These are phyloP conservation scores for Nansenia antarctica DNA, from an alignment of 2,113 vertebrate genomes.

Conservation along the genomic window DNA sequence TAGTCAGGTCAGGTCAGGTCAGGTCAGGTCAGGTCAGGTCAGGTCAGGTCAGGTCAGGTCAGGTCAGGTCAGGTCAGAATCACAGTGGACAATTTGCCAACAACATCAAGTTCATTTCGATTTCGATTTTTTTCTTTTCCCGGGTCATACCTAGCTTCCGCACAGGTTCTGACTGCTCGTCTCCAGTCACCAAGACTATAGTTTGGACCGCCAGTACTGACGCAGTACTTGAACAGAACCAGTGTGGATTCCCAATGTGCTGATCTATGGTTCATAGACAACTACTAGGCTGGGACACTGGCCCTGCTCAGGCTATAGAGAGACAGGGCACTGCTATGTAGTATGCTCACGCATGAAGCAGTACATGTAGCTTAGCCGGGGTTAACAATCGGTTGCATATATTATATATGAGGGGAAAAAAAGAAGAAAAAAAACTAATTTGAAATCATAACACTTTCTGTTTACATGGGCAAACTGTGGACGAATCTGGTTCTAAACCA, in stretches of 20 bases:
- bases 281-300: neutral
- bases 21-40: too few relatives aligned
- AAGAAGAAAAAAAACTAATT: too few relatives aligned
- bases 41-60: neutral
- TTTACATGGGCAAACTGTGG: constrained; percentile 19
- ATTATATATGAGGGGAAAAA: too few relatives aligned
- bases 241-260: neutral
- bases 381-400: neutral
- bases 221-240: neutral
- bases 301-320: neutral
- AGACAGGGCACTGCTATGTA: constrained; percentile 26
- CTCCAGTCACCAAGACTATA: too few relatives aligned
- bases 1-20: too few relatives aligned
- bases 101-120: constrained; percentile 8
- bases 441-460: constrained; percentile 25
- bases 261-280: neutral
- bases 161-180: too few relatives aligned
- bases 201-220: neutral
- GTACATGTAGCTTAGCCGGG: neutral
- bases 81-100: constrained; percentile 45
- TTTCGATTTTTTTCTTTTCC: constrained; percentile 21
- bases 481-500: constrained; percentile 7
- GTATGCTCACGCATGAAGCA: neutral
- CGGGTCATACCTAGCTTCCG: constrained; percentile 2
- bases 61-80: neutral